Evolutionary conservation across 2,797 vertebrate genomes (phyloP).

Genomic region (Cygnus olor): DNA sequence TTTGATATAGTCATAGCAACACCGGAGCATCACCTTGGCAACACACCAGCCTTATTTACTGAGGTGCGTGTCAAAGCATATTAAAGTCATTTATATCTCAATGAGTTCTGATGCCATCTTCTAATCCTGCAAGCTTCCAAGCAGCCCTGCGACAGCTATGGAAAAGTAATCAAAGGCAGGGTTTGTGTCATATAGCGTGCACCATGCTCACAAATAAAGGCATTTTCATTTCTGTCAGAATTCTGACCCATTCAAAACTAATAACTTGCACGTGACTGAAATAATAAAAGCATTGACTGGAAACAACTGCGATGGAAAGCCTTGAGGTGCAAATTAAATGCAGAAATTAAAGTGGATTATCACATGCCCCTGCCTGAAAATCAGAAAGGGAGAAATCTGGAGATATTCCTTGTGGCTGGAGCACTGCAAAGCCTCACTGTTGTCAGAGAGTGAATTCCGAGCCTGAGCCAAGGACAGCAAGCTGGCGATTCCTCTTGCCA

Average conservation of each 20-base stretch:
- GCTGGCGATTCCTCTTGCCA: background rate
- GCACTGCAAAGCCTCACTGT: background rate
- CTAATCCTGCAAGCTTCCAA: background rate
- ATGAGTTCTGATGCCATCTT: constrained; percentile 53
- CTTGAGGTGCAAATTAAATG: background rate
- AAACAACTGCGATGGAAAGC: background rate
- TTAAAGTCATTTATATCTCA: constrained; percentile 60
- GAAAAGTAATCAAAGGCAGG: constrained; percentile 22
- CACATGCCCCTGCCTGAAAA: background rate
- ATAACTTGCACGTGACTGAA: background rate
- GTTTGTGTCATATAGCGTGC: background rate
- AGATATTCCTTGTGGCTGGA: background rate
- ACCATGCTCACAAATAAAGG: constrained; percentile 7
- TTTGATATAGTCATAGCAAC: constrained; percentile 58
- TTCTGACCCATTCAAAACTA: background rate
- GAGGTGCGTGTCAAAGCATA: constrained; percentile 45
- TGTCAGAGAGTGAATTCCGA: background rate
- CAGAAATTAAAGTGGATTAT: background rate
- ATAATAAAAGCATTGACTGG: background rate
- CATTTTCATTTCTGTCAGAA: constrained; percentile 13
- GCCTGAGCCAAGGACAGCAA: background rate
- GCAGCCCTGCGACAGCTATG: background rate
- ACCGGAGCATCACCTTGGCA: constrained; percentile 62
- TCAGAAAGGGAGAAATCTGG: background rate
- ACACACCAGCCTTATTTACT: constrained; percentile 59